Percentiles rank a stretch among this genome's conserved stretches.
Conservation (phyloP, 2,113 vertebrate genomes). For the Sorex fumeus region DNA sequence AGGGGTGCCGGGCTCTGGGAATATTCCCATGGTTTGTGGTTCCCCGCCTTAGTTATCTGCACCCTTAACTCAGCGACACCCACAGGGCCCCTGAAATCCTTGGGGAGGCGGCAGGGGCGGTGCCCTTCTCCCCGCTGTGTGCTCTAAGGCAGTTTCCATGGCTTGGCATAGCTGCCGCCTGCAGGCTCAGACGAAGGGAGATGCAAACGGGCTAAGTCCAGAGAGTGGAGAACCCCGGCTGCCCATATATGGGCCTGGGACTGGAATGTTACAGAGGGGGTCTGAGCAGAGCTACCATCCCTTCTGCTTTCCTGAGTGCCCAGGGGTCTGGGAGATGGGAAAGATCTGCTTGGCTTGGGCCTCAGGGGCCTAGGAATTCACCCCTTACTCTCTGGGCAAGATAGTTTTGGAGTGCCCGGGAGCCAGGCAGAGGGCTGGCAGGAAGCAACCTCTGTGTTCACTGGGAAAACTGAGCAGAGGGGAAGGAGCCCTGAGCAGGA, state of each 20-base stretch:
- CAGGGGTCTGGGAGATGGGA: too few relatives aligned
- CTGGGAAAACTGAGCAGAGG: neutral
- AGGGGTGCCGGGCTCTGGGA: neutral
- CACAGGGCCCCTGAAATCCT: slow-evolving; percentile 32
- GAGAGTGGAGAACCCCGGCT: neutral
- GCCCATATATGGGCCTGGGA: neutral
- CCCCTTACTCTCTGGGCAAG: neutral
- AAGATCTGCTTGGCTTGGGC: too few relatives aligned
- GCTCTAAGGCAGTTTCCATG: neutral
- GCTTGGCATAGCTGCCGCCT: neutral
- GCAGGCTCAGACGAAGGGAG: neutral
- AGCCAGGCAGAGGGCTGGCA: neutral
- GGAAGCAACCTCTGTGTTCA: neutral
- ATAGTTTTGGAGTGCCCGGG: neutral
- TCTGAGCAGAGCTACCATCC: neutral
- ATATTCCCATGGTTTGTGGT: neutral
- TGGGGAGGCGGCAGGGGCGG: slow-evolving; percentile 26
- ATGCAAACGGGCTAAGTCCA: neutral
- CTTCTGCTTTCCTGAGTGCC: neutral
- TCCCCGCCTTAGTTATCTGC: slow-evolving; percentile 51
- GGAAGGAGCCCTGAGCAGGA: neutral
- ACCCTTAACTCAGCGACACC: slow-evolving; percentile 43
- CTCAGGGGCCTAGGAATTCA: neutral
- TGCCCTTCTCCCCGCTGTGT: neutral
- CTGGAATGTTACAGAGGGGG: too few relatives aligned